A percentile compares a stretch with the other conserved stretches of the same genome.
phyloP scores from a whole-genome alignment of 2,113 vertebrate genomes.

The Sinocyclocheilus maitianheensis region DNA sequence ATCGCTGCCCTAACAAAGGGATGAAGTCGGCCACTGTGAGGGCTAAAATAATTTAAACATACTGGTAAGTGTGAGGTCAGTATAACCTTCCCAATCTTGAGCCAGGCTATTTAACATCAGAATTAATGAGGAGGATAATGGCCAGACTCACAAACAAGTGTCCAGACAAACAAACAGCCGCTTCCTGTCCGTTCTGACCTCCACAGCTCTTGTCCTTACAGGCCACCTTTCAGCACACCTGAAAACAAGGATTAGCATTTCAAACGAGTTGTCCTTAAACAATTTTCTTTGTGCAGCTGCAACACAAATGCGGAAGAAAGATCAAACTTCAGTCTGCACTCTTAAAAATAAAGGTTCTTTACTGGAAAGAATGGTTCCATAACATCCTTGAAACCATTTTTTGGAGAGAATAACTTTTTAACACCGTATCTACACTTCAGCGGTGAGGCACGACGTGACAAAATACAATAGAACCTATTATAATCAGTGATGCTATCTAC shows the following conservation, averaged over 20 bases:
- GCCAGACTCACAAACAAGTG: constrained; percentile 32
- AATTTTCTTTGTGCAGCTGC: background rate
- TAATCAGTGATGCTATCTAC: too few relatives aligned
- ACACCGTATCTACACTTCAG: too few relatives aligned
- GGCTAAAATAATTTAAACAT: constrained; percentile 24
- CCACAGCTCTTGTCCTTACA: background rate
- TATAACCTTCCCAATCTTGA: constrained; percentile 47
- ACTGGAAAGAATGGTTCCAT: too few relatives aligned
- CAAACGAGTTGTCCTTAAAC: background rate
- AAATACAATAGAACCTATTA: too few relatives aligned
- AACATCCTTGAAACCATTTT: too few relatives aligned
- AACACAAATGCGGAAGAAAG: background rate
- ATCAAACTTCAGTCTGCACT: too few relatives aligned
- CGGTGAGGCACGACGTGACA: too few relatives aligned
- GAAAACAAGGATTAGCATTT: constrained; percentile 21
- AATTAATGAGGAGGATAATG: constrained; percentile 54
- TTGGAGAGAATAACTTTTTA: too few relatives aligned
- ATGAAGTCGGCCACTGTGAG: background rate
- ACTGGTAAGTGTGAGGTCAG: constrained; percentile 18
- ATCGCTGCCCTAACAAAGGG: too few relatives aligned
- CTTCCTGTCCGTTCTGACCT: constrained; percentile 26
- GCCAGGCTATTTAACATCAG: constrained; percentile 42
- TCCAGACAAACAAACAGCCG: constrained; percentile 38
- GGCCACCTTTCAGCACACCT: constrained; percentile 9
- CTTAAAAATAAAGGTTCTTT: too few relatives aligned